Base-by-base conservation (phyloP, 2,797 vertebrate genomes). In the Molothrus aeneus region DNA sequence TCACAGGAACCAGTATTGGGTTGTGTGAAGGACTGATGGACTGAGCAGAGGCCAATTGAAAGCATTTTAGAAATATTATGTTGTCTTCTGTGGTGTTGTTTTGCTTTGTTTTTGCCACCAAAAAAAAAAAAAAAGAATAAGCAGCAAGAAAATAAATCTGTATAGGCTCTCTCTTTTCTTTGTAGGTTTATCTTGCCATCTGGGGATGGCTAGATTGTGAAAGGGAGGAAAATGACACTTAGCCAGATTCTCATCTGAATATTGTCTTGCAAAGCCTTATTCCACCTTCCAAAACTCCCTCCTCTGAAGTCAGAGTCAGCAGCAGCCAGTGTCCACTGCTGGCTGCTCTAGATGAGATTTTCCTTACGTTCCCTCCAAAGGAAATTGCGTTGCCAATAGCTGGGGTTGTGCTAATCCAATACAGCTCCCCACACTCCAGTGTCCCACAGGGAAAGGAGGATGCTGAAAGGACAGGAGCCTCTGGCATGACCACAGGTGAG, bases 331-430 rank as follows among this genome's bases (percentile, higher is more conserved):
- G 57, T 22, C 45, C 54, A 26, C 34, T 40, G 43, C 29, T 50
- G 25, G 20, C 60, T 78, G 36, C 24, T 71, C 59, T 69, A 25
- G 25, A 26, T 7, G 28, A 40, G 28, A 31, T 50, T 86, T 54
- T 77, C n/a, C 40, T 42, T 4, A 1, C 3, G 4, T 51, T 66
- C 0, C 0, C 66, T 79, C 3, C 61, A 60, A 36, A 79, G 29
- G 53, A 59, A 10, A 47, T 14, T 60, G 21, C 11, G 11, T 21
- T 90, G 45, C 63, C 65, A 45, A 15, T 21, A 31, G 13, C 0
- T 47, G 40, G 47, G 40, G 29, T 22, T 68, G 43, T 42, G 54
- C 50, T 79, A 56, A 53, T 32, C 60, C 21, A 32, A 3, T 29
- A 34, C 4, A 59, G 19, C 13, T 78, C 54, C 75, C 28, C 43